phyloP scores from a whole-genome alignment of 2,888 invertebrate species.

The Trimorus sp. region DNA sequence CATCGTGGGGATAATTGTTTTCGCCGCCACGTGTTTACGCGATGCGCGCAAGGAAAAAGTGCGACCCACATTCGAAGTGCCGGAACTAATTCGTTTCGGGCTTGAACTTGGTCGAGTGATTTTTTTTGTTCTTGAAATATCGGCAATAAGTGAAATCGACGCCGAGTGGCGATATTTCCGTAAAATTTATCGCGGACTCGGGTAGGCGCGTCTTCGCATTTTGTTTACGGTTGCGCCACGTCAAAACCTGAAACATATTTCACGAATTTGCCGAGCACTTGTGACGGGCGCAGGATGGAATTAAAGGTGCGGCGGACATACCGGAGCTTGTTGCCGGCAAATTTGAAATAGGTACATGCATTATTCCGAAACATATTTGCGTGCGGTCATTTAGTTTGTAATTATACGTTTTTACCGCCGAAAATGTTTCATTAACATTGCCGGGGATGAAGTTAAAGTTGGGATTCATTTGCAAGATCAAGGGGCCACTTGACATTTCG shows the following conservation, averaged over 20 bases:
- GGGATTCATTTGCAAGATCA: no score
- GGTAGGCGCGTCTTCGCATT: background rate
- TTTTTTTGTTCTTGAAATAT: conserved; percentile 7
- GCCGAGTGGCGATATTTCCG: background rate
- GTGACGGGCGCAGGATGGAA: conserved; percentile 25
- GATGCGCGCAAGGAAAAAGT: background rate
- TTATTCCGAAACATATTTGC: conserved; percentile 30
- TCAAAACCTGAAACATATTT: conserved; percentile 31
- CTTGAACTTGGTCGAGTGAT: background rate
- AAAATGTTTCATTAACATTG: conserved; percentile 23
- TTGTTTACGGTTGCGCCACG: conserved; percentile 12
- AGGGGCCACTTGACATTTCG: background rate
- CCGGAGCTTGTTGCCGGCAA: conserved; percentile 13
- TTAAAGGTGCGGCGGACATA: conserved; percentile 26
- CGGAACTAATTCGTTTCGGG: background rate
- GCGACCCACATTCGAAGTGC: conserved; percentile 8
- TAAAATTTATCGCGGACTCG: background rate
- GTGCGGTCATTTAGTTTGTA: conserved; percentile 20
- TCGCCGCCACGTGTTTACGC: conserved; percentile 21
- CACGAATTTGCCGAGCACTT: conserved; percentile 27
- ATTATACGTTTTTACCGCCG: conserved; percentile 4
- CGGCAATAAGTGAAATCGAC: conserved; percentile 9
- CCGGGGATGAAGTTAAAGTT: no score
- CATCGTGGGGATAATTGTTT: conserved; percentile 43
- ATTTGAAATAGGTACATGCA: conserved; percentile 33